Percentiles rank a stretch among this genome's conserved stretches.
phyloP scores from a whole-genome alignment of 2,888 invertebrate genomes.

The Oscheius myriophilus region DNA sequence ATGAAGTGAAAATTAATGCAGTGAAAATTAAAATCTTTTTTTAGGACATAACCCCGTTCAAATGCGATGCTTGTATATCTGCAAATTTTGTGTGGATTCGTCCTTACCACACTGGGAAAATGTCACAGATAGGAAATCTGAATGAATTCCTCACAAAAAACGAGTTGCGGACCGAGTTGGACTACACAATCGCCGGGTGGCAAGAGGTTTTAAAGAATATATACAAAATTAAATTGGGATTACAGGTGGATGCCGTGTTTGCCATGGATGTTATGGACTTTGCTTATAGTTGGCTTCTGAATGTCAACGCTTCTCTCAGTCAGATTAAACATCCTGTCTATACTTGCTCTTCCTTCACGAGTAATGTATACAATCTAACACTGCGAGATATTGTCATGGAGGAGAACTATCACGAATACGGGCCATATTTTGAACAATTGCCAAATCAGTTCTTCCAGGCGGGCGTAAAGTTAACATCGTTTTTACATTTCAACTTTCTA shows the following conservation, averaged over 20 bases:
- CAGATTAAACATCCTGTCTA: constrained; percentile 9
- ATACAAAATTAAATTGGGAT: constrained; percentile 6
- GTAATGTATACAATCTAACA: constrained; percentile 36
- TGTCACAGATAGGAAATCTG: constrained; percentile 52
- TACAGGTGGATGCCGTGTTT: constrained; percentile 54
- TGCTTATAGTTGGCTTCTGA: constrained; percentile 34
- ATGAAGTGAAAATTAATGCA: no score
- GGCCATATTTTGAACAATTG: constrained; percentile 37
- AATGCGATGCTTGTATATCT: constrained; percentile 62
- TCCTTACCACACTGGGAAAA: constrained; percentile 49
- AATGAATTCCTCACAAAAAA: constrained; percentile 59
- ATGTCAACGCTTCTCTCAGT: constrained; percentile 26
- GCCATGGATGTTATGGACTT: constrained; percentile 52
- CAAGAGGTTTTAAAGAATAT: constrained; percentile 61
- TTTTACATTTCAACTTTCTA: constrained; percentile 30
- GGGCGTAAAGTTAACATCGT: constrained; percentile 20
- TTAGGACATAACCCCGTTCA: constrained; percentile 65
- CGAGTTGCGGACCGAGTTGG: constrained; percentile 58
- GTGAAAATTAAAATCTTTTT: neutral
- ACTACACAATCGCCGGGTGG: constrained; percentile 56
- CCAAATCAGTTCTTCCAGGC: constrained; percentile 38
- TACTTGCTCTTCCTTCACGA: constrained; percentile 34
- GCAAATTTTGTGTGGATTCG: constrained; percentile 61
- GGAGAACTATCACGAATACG: constrained; percentile 44
- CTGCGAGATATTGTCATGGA: constrained; percentile 39